Evolutionary conservation across 2,113 vertebrate species (phyloP), one percentile per base, ranked within the genome.

Genomic region (Siniperca knerii): DNA sequence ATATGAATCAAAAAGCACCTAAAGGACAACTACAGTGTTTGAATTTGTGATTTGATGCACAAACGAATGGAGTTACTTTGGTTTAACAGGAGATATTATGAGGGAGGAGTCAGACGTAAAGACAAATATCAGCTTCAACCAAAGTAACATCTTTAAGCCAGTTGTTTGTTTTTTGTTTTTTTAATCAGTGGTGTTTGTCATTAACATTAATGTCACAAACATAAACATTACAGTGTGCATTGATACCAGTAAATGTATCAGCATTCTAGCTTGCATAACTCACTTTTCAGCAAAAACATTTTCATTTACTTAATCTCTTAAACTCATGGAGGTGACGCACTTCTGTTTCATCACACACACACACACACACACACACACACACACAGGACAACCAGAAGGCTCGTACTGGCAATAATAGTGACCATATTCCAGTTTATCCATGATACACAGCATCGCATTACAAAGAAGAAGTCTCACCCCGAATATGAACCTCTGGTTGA

Each of bases 401-500:
- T 18, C 40, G 3, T 67, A 35, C 48, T 54, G 29, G 8, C 42
- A 37, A 16, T 6, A 11, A n/a, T 2, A 61, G 70, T 67, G 13
- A 61, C 15, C 1, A 15, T 33, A 44, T 35, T 64, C 61, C 62
- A 44, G n/a, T 40, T 29, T 6, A 69, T 44, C 6, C 35, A 37
- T 37, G 44, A 5, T 9, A 33, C 23, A 75, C 6, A 18, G 12
- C 11, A n/a, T 70, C n/a, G 35, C 23, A 68, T 40, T n/a, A 58
- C 6, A 35, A 71, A 70, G 20, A 84, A 42, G 21, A 79, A 48
- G 50, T 70, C 97, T 97, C 42, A 99, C 98, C 96, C 97, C 98
- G 8, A 97, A 97, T 60, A 99, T 99, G 83, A 99, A 99, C 52
- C 98, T 97, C 96, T 99, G 98, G 92, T 99, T 99, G 91, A 99